These are phyloP conservation scores for Battus philenor DNA, from an alignment of 1,140 invertebrate species.

Conservation along the genomic window DNA sequence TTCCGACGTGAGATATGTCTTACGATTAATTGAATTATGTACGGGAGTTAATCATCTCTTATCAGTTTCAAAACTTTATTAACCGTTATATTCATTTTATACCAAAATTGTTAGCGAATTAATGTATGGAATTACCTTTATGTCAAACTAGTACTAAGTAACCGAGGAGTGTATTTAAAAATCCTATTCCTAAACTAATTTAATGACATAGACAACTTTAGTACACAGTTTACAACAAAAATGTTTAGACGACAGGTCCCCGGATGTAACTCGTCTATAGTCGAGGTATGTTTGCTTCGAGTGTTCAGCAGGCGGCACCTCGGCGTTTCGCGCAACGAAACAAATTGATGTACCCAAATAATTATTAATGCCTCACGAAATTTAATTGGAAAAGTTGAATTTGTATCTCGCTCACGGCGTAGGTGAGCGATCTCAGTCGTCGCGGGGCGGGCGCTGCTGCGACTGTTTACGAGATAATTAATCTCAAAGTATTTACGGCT, in stretches of 20 bases:
- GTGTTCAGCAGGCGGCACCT: slow-evolving; percentile 44
- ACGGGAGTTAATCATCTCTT: too few relatives aligned
- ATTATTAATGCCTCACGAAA: slow-evolving; percentile 78
- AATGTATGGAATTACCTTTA: too few relatives aligned
- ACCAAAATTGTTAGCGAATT: too few relatives aligned
- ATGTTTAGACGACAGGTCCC: slow-evolving; percentile 26
- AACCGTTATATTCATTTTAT: too few relatives aligned
- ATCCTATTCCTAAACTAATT: too few relatives aligned
- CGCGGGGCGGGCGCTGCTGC: slow-evolving; percentile 40
- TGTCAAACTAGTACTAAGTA: too few relatives aligned
- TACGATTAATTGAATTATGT: slow-evolving; percentile 27
- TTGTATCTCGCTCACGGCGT: slow-evolving; percentile 73
- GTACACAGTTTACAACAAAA: too few relatives aligned
- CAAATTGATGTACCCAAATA: slow-evolving; percentile 78
- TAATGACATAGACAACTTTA: too few relatives aligned
- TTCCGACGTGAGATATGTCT: slow-evolving; percentile 38
- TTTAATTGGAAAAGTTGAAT: slow-evolving; percentile 78
- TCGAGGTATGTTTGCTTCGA: slow-evolving; percentile 16
- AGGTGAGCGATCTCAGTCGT: slow-evolving; percentile 68
- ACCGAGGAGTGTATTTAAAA: too few relatives aligned
- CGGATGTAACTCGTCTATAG: slow-evolving; percentile 21
- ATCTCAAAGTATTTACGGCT: slow-evolving; percentile 75
- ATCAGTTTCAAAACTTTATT: too few relatives aligned
- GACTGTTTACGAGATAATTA: slow-evolving; percentile 76
- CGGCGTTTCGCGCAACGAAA: slow-evolving; percentile 60